A percentile compares a stretch with the other conserved stretches of the same genome.
Conservation (phyloP, 30 jellyfish, hydroid and myxozoan species). For the Phacellophora camtschatica region DNA sequence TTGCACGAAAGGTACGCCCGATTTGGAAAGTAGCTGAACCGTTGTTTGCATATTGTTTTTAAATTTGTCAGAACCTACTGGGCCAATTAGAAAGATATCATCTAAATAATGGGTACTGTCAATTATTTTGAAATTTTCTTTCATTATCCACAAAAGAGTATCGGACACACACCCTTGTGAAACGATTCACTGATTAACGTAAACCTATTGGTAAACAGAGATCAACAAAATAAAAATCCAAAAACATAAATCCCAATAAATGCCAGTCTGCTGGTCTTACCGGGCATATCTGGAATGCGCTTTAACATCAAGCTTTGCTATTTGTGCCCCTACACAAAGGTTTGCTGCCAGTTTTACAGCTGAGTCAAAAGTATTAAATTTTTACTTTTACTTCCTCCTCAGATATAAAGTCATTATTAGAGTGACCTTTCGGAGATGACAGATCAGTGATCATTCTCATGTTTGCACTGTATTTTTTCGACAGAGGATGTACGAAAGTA, state of each 20-base stretch:
- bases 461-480: neutral
- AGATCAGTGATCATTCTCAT: slow-evolving; percentile 19
- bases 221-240: neutral
- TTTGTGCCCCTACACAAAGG: too few relatives aligned
- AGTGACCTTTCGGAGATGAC: slow-evolving; percentile 31
- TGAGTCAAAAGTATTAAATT: slow-evolving; percentile 4
- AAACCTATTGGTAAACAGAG: slow-evolving; percentile 22
- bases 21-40: neutral
- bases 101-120: neutral
- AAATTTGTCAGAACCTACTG: neutral
- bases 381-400: neutral
- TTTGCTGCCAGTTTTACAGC: slow-evolving; percentile 6
- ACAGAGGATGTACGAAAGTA: neutral
- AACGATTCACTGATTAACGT: neutral
- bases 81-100: neutral
- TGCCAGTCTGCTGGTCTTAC: slow-evolving; percentile 59
- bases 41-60: neutral
- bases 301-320: neutral
- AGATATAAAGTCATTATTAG: slow-evolving; percentile 27
- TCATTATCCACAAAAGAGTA: slow-evolving; percentile 10
- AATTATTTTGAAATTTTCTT: neutral
- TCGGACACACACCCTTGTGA: neutral
- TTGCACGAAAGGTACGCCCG: slow-evolving; percentile 1
- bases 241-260: neutral
- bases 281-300: slow-evolving; percentile 46